Base-by-base conservation (phyloP, 2,797 vertebrate genomes). In the Acrocephalus scirpaceus region DNA sequence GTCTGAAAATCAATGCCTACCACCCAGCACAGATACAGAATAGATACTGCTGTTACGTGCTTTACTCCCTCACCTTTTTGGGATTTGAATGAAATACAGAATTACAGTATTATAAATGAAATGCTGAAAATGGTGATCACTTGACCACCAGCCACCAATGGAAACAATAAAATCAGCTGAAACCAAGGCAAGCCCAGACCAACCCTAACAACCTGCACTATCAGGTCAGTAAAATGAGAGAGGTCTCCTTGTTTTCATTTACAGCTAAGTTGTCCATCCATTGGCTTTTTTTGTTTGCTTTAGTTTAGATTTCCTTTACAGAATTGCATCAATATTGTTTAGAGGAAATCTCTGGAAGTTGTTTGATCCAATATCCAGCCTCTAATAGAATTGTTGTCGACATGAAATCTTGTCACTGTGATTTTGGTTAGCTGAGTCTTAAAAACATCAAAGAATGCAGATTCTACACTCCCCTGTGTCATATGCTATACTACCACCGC, bases 1-100 rank as follows among this genome's bases (percentile, higher is more conserved):
- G 40, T 70, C 61, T 90, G 73, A 94, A 91, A 84, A 91, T 69
- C 62, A 57, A 40, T 85, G 34, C 15, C 66, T 74, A n/a, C 15
- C 4, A 0, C 27, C 21, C 29, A 86, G 30, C 22, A 64, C 2
- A 6, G 32, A 22, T 17, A 38, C 17, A 80, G 51, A 80, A 56
- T 13, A 71, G 36, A 56, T n/a, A 16, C 9, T 40, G 13, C 8
- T 74, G 8, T 38, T 79, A 40, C 36, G 76, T 74, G 16, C 10
- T 86, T 80, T 87, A 65, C 22, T 79, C 36, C 5, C 14, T 70
- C 11, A 44, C 4, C 5, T 58, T 67, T 70, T 25, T 19, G 7
- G 9, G 20, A 29, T 71, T 77, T 7, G 10, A 80, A 76, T 80
- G 5, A 80, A 91, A 70, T 27, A 65, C n/a, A n/a, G n/a, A n/a